phyloP scores from a whole-genome alignment of 1,140 invertebrate genomes.

The Amphibalanus amphitrite region DNA sequence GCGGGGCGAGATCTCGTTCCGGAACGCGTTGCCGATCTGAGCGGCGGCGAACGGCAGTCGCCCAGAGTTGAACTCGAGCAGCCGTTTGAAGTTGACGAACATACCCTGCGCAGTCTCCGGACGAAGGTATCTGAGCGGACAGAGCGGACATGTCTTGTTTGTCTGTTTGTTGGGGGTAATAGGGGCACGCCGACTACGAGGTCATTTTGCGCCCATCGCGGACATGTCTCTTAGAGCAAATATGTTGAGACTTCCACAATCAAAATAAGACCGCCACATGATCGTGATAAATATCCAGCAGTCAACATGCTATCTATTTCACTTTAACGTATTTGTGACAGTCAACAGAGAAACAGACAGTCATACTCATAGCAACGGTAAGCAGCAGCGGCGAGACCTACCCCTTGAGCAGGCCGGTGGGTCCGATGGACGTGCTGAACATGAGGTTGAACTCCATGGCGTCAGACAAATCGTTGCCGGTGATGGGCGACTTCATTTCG shows the following conservation, averaged over 20 bases:
- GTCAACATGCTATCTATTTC: neutral
- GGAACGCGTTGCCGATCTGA: conserved; percentile 78
- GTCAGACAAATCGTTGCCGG: conserved; percentile 82
- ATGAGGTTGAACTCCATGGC: conserved; percentile 97
- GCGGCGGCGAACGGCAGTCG: conserved; percentile 93
- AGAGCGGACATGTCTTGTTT: too few relatives aligned
- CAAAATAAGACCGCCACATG: neutral
- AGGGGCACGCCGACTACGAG: neutral
- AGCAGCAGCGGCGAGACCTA: neutral
- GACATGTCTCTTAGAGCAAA: neutral
- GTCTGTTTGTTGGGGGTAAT: neutral
- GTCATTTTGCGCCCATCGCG: neutral
- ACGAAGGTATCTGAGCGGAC: conserved; percentile 52
- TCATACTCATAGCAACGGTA: neutral
- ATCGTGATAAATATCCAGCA: neutral
- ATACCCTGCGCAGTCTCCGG: conserved; percentile 99
- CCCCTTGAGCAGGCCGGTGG: conserved; percentile 70
- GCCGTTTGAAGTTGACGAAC: conserved; percentile 95
- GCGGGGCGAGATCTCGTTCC: conserved; percentile 98
- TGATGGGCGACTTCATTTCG: conserved; percentile 84
- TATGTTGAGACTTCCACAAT: neutral
- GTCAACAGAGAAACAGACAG: neutral
- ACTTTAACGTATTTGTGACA: neutral
- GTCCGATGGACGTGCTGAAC: conserved; percentile 95
- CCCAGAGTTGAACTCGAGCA: conserved; percentile 94